Percentiles rank a stretch among this genome's conserved stretches.
Conservation (phyloP, 2,888 invertebrate genomes). For the Tenthredo notha region DNA sequence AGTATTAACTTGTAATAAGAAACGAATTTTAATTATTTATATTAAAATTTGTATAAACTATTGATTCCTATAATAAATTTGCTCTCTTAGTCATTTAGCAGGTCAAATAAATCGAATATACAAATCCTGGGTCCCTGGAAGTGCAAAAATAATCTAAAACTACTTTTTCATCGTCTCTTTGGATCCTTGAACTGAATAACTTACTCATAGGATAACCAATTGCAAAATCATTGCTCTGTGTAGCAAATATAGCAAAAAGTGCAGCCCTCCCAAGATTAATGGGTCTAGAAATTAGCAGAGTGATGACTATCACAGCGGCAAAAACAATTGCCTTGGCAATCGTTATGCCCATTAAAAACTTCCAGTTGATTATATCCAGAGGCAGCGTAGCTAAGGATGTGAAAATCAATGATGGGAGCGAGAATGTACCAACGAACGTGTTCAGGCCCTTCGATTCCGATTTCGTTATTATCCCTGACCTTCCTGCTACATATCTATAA, state of each 20-base stretch:
- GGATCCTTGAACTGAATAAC: slow-evolving; percentile 64
- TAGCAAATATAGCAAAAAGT: slow-evolving; percentile 95
- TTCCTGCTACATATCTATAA: slow-evolving; percentile 90
- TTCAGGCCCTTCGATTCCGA: slow-evolving; percentile 94
- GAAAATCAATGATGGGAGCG: slow-evolving; percentile 95
- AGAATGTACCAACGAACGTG: slow-evolving; percentile 96
- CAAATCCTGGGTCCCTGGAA: not conserved
- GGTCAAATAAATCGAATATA: slow-evolving; percentile 40
- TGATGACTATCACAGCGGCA: slow-evolving; percentile 87
- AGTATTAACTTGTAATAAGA: not conserved
- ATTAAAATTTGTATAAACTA: slow-evolving; percentile 14
- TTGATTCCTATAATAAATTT: not conserved
- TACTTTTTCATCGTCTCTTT: not conserved
- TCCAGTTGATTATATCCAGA: slow-evolving; percentile 93
- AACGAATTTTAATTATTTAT: not conserved
- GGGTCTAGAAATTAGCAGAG: slow-evolving; percentile 89
- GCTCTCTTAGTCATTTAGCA: not conserved
- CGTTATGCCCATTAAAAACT: slow-evolving; percentile 91
- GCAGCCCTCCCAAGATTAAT: slow-evolving; percentile 92
- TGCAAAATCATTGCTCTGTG: slow-evolving; percentile 98
- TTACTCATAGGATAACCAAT: slow-evolving; percentile 96
- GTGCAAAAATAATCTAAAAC: not conserved
- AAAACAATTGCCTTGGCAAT: slow-evolving; percentile 93
- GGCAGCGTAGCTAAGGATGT: slow-evolving; percentile 92
- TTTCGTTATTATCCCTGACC: slow-evolving; percentile 89